Conservation (phyloP, 92 coral and sea anemone genomes). For the Porites divaricata region DNA sequence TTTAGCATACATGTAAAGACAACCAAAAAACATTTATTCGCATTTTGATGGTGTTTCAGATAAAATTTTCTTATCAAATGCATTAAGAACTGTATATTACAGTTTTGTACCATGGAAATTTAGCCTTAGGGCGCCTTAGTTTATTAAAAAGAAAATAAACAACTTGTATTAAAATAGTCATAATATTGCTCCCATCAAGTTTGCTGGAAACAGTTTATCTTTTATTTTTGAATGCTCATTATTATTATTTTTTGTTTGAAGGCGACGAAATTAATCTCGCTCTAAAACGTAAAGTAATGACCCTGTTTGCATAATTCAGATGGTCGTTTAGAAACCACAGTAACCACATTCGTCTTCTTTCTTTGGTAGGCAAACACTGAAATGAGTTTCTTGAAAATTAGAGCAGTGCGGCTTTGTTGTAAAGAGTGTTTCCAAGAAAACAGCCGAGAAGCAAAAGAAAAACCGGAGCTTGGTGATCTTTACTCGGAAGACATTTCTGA, state of each 20-base stretch:
- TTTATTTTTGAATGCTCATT: background rate
- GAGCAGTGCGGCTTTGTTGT: background rate
- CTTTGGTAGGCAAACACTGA: conserved; percentile 1
- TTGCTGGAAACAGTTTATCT: background rate
- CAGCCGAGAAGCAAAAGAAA: background rate
- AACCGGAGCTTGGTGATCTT: background rate
- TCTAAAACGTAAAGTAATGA: background rate
- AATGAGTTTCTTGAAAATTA: conserved; percentile 26
- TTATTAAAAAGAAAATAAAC: background rate
- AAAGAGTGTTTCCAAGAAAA: background rate
- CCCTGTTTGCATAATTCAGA: background rate
- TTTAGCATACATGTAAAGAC: too few species aligned
- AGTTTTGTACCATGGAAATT: background rate
- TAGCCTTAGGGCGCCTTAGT: background rate
- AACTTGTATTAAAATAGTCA: background rate
- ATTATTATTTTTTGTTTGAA: background rate
- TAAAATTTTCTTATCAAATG: too few species aligned
- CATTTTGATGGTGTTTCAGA: too few species aligned
- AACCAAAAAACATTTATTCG: too few species aligned
- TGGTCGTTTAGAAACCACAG: conserved; percentile 9
- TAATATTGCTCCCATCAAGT: background rate
- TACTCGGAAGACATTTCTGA: background rate
- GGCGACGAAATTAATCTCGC: background rate
- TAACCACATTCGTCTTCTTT: conserved; percentile 16
- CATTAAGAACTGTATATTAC: too few species aligned